Base-by-base conservation (phyloP, 2,113 vertebrate species). In the Pelodiscus sinensis region DNA sequence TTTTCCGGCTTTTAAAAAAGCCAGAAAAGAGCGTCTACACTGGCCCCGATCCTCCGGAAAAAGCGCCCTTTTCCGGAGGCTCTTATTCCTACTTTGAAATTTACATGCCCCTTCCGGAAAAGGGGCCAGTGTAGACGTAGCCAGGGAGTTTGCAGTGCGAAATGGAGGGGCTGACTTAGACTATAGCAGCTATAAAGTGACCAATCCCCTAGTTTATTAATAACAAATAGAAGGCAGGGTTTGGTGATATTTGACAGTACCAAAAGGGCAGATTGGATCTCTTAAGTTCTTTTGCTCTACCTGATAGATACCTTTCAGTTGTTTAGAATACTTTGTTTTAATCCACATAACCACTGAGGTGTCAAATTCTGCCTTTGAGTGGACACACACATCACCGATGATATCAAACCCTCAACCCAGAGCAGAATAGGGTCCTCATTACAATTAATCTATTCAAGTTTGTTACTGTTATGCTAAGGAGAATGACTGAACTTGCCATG, bases 401-500 rank as follows among this genome's bases (percentile, higher is more conserved):
- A 21, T 71, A 35, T 35, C 65, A 71, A 35, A 35, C 18, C 27
- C 65, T 71, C 19, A 35, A 19, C n/a, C 18, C n/a, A 10, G 52
- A 87, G 27, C 24, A 11, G 6, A 54, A 77, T 10, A 0, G 1
- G 15, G 29, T 10, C 0, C 0, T 89, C 5, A 24, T 84, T 79
- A 57, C 52, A 65, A 55, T 60, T 82, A 80, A 71, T 51, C 94
- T 91, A 81, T 88, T 89, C 90, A 35, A 87, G 86, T 96, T 96
- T 84, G 50, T 88, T 90, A 92, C 51, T 65, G 52, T 94, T 94
- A 95, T 79, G 84, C 78, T 88, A 84, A 92, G 92, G 81, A 81
- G 94, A 86, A 90, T 78, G 24, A 86, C 56, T 3, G 85, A 83
- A 13, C 10, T 95, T 93, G 38, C 73, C 31, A 6, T 92, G 86